Evolutionary conservation across 2,797 vertebrate species (phyloP).

Genomic region (Acanthurus tractus): DNA sequence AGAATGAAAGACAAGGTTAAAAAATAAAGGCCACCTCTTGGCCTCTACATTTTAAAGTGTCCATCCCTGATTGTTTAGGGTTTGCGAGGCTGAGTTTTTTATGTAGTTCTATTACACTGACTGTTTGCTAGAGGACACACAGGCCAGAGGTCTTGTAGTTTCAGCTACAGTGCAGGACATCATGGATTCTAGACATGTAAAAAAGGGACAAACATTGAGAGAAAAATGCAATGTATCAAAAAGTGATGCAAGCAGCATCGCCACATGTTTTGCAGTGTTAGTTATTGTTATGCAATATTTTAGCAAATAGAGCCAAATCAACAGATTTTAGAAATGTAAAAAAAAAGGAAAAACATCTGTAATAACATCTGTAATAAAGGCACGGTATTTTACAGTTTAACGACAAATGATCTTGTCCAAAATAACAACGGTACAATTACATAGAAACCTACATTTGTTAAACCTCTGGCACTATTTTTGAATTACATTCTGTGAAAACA

Average conservation of each 20-base stretch:
- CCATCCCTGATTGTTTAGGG: conserved; percentile 51
- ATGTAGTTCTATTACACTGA: conserved; percentile 47
- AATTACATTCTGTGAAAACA: no score
- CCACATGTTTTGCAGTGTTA: neutral
- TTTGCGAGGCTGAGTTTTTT: conserved; percentile 43
- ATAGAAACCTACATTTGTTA: no score
- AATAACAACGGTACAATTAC: no score
- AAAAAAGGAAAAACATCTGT: no score
- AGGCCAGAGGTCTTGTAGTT: conserved; percentile 53
- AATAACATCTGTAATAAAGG: no score
- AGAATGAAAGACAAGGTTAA: conserved; percentile 21
- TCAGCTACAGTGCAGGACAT: conserved; percentile 68
- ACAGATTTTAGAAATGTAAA: no score
- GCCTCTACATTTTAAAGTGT: conserved; percentile 60
- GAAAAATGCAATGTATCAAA: conserved; percentile 15
- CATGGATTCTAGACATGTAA: conserved; percentile 65
- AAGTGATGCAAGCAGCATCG: conserved; percentile 7
- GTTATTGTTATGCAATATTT: neutral
- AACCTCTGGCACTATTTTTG: no score
- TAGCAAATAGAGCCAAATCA: neutral
- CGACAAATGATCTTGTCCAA: no score
- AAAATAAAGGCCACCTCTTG: conserved; percentile 60
- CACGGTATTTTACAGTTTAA: no score
- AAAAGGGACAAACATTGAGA: conserved; percentile 28
- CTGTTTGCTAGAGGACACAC: conserved; percentile 53